A percentile compares a stretch with the other conserved stretches of the same genome.
Conservation (phyloP, 1,140 invertebrate species). For the Planococcus citri region DNA sequence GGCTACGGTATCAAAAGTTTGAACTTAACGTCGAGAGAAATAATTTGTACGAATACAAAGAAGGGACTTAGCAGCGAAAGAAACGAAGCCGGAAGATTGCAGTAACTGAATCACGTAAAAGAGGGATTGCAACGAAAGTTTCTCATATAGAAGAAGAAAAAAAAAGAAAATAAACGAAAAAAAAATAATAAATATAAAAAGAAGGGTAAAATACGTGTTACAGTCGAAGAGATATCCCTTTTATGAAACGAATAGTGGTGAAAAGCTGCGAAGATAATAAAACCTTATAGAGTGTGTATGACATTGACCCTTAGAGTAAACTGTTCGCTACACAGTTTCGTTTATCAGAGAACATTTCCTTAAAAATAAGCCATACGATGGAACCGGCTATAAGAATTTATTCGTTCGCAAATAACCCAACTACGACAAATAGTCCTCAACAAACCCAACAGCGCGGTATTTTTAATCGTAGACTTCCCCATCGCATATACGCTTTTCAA, state of each 20-base stretch:
- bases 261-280: not conserved
- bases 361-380: not conserved
- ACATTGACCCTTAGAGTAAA: slow-evolving; percentile 6
- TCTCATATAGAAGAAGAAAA: not conserved
- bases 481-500: not conserved
- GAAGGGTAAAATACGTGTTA: slow-evolving; percentile 6
- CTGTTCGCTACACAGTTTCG: not conserved
- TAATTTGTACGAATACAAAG: slow-evolving; percentile 7
- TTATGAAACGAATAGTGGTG: slow-evolving; percentile 3
- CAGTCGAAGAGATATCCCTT: slow-evolving; percentile 6
- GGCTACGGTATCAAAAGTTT: not conserved
- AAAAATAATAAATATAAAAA: slow-evolving; percentile 9
- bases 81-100: not conserved
- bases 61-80: not conserved
- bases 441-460: not conserved
- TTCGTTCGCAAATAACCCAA: not conserved
- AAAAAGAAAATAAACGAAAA: not conserved
- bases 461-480: not conserved
- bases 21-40: not conserved
- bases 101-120: slow-evolving; percentile 7
- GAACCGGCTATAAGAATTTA: not conserved
- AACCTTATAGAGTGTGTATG: slow-evolving; percentile 7
- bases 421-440: not conserved
- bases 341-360: not conserved
- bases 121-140: slow-evolving; percentile 1